These are phyloP conservation scores for Diorhabda sublineata DNA, from an alignment of 1,140 invertebrate species.

Conservation along the genomic window DNA sequence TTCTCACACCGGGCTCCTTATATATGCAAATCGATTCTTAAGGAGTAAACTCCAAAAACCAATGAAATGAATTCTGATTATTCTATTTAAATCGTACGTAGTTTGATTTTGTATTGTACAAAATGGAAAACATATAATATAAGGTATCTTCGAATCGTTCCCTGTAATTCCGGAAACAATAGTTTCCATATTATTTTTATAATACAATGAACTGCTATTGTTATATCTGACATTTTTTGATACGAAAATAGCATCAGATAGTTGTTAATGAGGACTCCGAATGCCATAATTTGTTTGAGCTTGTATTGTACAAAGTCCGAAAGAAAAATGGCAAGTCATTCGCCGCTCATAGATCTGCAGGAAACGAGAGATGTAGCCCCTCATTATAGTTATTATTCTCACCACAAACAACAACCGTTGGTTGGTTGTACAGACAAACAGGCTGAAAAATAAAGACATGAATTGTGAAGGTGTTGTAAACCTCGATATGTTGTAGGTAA, in stretches of 20 bases:
- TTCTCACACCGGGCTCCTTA: too few relatives aligned
- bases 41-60: too few relatives aligned
- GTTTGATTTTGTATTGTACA: too few relatives aligned
- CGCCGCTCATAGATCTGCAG: slow-evolving; percentile 14
- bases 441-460: slow-evolving; percentile 9
- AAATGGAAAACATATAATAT: too few relatives aligned
- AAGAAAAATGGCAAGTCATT: slow-evolving; percentile 8
- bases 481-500: background rate
- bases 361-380: slow-evolving; percentile 8
- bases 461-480: slow-evolving; percentile 15
- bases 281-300: slow-evolving; percentile 12
- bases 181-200: background rate
- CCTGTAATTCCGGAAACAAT: slow-evolving; percentile 2
- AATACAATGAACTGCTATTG: background rate
- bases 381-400: slow-evolving; percentile 7
- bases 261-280: slow-evolving; percentile 6
- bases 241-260: slow-evolving; percentile 11
- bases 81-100: too few relatives aligned
- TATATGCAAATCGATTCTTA: too few relatives aligned
- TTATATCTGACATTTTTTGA: background rate
- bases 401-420: slow-evolving; percentile 6
- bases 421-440: slow-evolving; percentile 9
- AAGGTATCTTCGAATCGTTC: background rate
- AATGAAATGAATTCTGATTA: too few relatives aligned
- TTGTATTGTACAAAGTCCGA: slow-evolving; percentile 4